Evolutionary conservation across 2,797 vertebrate species (phyloP), one percentile per base, ranked within the genome.

Genomic region (Mus minutoides): DNA sequence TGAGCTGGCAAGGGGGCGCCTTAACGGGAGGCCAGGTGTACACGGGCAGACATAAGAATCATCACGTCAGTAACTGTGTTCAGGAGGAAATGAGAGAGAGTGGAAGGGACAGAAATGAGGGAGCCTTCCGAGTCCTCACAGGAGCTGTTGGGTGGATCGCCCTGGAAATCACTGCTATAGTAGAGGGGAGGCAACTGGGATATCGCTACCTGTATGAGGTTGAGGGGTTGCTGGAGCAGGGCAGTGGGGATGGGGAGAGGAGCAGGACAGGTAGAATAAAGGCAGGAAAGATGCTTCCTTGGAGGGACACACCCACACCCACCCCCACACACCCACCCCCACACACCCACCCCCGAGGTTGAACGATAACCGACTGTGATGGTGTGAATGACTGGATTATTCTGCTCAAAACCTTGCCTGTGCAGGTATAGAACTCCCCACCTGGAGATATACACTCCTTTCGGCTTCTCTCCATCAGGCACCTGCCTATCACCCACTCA

Each of bases 21-120:
- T 31, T 64, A 12, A 60, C 54, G 60, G 69, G 24, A 87, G 21
- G 40, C n/a, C 84, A 29, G 31, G 13, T 46, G 12, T 84, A 9
- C 26, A 0, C 0, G 14, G 16, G 16, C 13, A 5, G 58, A 4
- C 6, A 3, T 7, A 24, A n/a, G 64, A 8, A 34, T 43, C 49
- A 16, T 19, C 43, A 46, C 43, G 10, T 54, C 43, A 52, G 21
- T 52, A 34, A 1, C n/a, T n/a, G 12, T 79, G 17, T 73, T 52
- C 37, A 77, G 37, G 26, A 26, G 13, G 46, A 49, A 21, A 46
- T 43, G 43, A 54, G 0, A 17, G 10, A 9, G 21, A 24, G 16
- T 58, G 79, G 4, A 2, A 52, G 46, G 37, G 43, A 67, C 56
- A 85, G 92, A 77, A 76, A 54, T 5, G 7, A 6, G 89, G 73